These are phyloP conservation scores for Ramphastos sulfuratus DNA, from an alignment of 2,113 vertebrate genomes.

Conservation along the genomic window DNA sequence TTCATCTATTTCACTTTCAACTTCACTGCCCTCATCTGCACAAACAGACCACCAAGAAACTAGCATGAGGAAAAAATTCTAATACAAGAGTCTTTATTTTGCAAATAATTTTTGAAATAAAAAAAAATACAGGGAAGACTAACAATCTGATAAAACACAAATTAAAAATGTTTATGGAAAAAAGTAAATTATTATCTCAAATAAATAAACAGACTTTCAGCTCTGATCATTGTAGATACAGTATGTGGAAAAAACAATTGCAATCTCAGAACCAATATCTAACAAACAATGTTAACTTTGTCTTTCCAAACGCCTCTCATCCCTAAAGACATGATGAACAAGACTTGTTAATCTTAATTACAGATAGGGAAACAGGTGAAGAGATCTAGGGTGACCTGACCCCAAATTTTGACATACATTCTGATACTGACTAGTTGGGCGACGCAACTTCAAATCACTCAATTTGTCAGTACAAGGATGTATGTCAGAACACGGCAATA, in stretches of 20 bases:
- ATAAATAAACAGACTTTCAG: background rate
- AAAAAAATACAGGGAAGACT: background rate
- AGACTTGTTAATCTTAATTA: background rate
- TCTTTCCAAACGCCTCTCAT: no score
- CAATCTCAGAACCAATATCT: background rate
- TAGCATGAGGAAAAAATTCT: background rate
- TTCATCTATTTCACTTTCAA: conserved; percentile 85
- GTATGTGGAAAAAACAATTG: background rate
- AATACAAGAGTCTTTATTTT: background rate
- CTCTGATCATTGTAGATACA: background rate
- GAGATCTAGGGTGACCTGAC: background rate
- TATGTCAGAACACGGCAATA: background rate
- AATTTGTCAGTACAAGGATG: background rate
- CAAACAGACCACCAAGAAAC: conserved; percentile 66
- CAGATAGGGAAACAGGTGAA: background rate
- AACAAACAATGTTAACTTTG: background rate
- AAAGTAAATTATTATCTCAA: background rate
- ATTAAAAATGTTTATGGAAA: background rate
- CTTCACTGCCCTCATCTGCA: conserved; percentile 85
- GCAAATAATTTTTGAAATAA: background rate
- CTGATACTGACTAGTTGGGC: background rate
- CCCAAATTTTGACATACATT: background rate
- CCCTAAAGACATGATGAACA: background rate
- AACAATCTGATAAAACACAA: background rate
- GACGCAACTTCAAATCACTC: background rate